These are phyloP conservation scores for Peromyscus melanophrys DNA, from an alignment of 2,797 vertebrate genomes.

Conservation along the genomic window DNA sequence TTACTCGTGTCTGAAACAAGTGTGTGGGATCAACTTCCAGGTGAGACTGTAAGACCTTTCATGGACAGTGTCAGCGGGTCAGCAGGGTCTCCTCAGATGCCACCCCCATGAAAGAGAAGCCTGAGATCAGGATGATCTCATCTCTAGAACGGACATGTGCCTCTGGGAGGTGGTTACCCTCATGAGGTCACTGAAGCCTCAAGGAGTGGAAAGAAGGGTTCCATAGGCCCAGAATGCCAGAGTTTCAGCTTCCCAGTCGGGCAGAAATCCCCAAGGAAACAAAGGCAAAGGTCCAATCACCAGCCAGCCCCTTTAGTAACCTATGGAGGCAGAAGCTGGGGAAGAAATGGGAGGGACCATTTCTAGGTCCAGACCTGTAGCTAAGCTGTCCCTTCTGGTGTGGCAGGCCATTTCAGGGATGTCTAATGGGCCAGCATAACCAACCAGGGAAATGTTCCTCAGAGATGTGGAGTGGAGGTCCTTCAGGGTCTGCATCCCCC, in stretches of 20 bases:
- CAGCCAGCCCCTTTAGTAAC: background rate
- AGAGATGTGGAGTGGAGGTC: background rate
- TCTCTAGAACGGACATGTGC: background rate
- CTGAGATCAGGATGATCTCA: background rate
- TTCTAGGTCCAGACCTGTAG: background rate
- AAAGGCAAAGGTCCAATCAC: background rate
- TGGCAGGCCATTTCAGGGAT: background rate
- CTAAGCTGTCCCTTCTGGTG: background rate
- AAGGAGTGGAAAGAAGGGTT: background rate
- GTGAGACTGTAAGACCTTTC: background rate
- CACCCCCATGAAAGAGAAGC: background rate
- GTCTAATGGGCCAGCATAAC: background rate
- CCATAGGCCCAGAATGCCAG: background rate
- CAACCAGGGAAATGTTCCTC: background rate
- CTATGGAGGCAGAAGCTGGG: background rate
- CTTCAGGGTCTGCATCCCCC: background rate
- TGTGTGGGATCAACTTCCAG: background rate
- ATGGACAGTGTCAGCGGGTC: background rate
- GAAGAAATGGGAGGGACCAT: background rate
- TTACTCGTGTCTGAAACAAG: background rate
- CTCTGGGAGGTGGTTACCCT: background rate
- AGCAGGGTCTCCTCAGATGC: background rate
- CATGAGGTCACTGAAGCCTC: too few relatives aligned
- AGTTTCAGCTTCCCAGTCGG: background rate
- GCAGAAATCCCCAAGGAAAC: background rate